A percentile compares a stretch with the other conserved stretches of the same genome.
Evolutionary conservation across 2,113 vertebrate genomes (phyloP).

Genomic region (Tragelaphus buxtoni): DNA sequence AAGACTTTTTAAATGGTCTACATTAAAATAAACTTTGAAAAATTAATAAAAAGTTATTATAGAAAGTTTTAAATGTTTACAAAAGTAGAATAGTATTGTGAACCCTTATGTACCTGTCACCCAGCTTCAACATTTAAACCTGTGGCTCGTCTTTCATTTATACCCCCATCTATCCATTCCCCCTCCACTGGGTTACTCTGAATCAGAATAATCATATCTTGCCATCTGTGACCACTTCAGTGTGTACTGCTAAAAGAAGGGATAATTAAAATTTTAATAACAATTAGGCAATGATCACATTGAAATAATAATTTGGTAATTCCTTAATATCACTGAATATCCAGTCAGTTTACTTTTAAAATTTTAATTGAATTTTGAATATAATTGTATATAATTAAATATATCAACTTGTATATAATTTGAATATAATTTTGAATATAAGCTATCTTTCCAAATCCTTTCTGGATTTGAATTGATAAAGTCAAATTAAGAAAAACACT

Average conservation of each 20-base stretch:
- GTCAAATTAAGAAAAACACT: not conserved
- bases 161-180: too few relatives aligned
- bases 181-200: not conserved
- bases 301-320: not conserved
- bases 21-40: not conserved
- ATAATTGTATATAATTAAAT: not conserved
- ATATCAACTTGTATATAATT: too few relatives aligned
- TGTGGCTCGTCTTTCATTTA: not conserved
- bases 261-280: not conserved
- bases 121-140: not conserved
- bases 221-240: not conserved
- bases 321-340: not conserved
- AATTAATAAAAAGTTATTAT: not conserved
- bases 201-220: not conserved
- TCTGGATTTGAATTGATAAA: constrained; percentile 13
- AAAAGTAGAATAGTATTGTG: not conserved
- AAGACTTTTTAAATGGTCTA: not conserved
- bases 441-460: not conserved
- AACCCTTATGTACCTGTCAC: not conserved
- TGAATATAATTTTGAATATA: not conserved
- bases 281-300: not conserved
- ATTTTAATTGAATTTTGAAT: not conserved
- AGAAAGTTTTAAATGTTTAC: not conserved
- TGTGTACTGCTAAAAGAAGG: not conserved
- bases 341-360: not conserved